Percentiles rank a stretch among this genome's conserved stretches.
These are phyloP conservation scores for Pocillopora grandis DNA, from an alignment of 92 coral and sea anemone genomes.

Conservation along the genomic window DNA sequence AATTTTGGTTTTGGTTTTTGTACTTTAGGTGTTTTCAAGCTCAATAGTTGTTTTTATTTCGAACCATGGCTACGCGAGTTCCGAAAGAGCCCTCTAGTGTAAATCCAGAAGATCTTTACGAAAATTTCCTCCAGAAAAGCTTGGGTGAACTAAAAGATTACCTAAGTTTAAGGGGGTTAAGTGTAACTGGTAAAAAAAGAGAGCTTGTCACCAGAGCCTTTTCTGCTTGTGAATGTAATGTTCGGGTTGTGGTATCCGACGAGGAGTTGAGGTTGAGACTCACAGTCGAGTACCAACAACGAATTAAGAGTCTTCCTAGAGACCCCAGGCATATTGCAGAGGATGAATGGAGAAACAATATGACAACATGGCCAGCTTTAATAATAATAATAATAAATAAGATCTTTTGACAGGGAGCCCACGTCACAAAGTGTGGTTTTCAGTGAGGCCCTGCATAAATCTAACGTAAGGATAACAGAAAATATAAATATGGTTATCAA, in stretches of 20 bases:
- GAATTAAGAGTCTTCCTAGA: slow-evolving; percentile 28
- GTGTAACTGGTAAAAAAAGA: slow-evolving; percentile 44
- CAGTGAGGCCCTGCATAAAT: no score
- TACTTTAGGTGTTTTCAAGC: no score
- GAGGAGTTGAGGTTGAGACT: slow-evolving; percentile 37
- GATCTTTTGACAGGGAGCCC: no score
- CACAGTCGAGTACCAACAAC: slow-evolving; percentile 17
- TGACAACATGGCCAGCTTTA: slow-evolving; percentile 10
- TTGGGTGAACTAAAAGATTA: slow-evolving; percentile 51
- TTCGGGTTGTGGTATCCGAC: slow-evolving; percentile 1
- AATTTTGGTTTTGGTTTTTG: no score
- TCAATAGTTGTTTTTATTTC: no score
- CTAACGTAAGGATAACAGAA: no score
- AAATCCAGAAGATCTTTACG: slow-evolving; percentile 12
- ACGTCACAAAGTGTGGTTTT: no score
- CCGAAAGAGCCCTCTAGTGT: neutral
- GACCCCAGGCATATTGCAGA: slow-evolving; percentile 13
- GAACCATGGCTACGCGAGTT: neutral
- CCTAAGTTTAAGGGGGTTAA: slow-evolving; percentile 38
- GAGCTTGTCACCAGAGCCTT: slow-evolving; percentile 48
- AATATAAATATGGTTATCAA: no score
- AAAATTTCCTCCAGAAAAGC: slow-evolving; percentile 56
- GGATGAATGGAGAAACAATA: neutral
- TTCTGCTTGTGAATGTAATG: slow-evolving; percentile 29
- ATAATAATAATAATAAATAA: no score